Base-by-base conservation (phyloP, 1,140 invertebrate genomes). In the Myzus persicae region DNA sequence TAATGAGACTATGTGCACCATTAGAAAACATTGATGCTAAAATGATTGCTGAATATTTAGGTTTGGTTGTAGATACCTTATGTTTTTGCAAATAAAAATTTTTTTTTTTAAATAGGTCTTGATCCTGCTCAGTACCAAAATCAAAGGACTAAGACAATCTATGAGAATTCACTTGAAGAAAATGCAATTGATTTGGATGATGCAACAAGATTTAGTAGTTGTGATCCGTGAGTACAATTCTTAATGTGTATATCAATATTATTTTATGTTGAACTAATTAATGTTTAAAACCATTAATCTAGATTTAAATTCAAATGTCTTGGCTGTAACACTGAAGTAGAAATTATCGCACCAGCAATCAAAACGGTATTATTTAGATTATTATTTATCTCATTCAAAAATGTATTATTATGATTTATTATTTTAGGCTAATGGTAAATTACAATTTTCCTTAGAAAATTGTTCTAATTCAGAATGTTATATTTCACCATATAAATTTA, bases 11-110 rank as follows among this genome's bases (percentile, higher is more conserved):
- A 94, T 99, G 98, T 95, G 98, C 99, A 94, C 99, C 99, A 31
- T 98, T 99, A 54, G 98, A 99, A 94, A 98, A 98, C 5, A 98
- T 98, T 92, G 99, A 99, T 96, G 96, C 97, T 44, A 97, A 97
- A 91, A 96, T 97, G 93, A 97, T 99, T 87, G 99, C 99, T 7
- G 97, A 98, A 94, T 97, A 97, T 95, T 96, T 99, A 91, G 99
- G 99, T 95, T 94, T 94, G 94, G 93, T 91, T 76, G 36, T 81
- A 36, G 26, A 48, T 38, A 67, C 87, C 6, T 54, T 22, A 54
- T n/a, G 2, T 42, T 44, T 88, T 51, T 93, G 44, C 18, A 46
- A 88, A 38, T 2, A 40, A 0, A 38, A 54, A 88, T 26, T 40
- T 40, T 36, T 14, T 89, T 11, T 51, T 93, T 38, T 44, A 93